phyloP scores from a whole-genome alignment of 2,113 vertebrate species.

The Melanerpes aurifrons region DNA sequence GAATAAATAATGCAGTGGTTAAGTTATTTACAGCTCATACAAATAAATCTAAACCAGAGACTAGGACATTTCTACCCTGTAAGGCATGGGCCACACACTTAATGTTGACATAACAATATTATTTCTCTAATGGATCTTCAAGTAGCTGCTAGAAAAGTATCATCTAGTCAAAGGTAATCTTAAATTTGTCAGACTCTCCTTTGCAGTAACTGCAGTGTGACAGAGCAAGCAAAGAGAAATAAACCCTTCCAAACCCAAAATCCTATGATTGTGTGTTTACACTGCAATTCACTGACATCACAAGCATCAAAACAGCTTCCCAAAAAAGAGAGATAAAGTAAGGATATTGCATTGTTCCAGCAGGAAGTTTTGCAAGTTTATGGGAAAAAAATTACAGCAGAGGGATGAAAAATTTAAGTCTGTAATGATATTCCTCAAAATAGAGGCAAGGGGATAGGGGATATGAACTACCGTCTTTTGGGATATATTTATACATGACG shows the following conservation, averaged over 20 bases:
- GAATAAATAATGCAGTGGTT: neutral
- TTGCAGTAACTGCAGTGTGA: neutral
- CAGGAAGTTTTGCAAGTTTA: neutral
- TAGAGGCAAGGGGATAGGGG: neutral
- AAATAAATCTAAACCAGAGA: neutral
- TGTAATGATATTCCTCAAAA: neutral
- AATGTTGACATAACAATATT: neutral
- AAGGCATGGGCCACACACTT: neutral
- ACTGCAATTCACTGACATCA: neutral
- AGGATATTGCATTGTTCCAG: neutral
- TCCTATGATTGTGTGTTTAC: neutral
- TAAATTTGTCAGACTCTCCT: neutral
- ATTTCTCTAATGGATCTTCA: neutral
- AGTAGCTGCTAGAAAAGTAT: neutral
- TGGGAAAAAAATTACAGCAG: neutral
- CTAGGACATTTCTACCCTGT: neutral
- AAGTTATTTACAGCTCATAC: slow-evolving; percentile 14
- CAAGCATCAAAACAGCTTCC: neutral
- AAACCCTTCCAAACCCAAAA: neutral
- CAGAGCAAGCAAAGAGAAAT: neutral
- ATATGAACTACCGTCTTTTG: neutral
- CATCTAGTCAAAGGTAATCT: neutral
- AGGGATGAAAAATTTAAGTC: neutral
- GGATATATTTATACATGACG: neutral
- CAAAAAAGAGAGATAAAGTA: neutral